Base-by-base conservation (phyloP, 2,888 invertebrate genomes). In the Scrobipalpa atriplicella region DNA sequence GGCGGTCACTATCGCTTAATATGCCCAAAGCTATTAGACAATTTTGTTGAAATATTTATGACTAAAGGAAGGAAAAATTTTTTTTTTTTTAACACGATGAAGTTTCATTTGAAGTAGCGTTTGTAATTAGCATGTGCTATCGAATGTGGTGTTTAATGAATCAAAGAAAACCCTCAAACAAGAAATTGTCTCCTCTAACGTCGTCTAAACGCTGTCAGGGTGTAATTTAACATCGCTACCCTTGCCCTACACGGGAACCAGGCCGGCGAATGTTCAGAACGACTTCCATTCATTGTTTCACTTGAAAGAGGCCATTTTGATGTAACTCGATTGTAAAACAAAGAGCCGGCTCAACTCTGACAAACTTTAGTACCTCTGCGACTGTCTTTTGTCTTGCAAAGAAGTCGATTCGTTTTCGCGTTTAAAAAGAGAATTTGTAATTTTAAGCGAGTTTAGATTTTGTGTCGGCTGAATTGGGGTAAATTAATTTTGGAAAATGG, bases 251-350 rank as follows among this genome's bases (percentile, higher is more conserved):
- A 61, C 64, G 64, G 41, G 41, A 52, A 61, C 64, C 61, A 29
- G 41, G 51, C 61, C 64, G 64, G 43, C 67, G 64, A 67, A 64
- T 82, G 83, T 83, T 85, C 83, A 79, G 84, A 88, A 84, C 80
- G 84, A 82, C 83, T 83, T 80, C 76, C 71, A 77, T 67, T 81
- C 79, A 85, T 86, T 87, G 86, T 86, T 80, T 80, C 75, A 80
- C 78, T 72, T 77, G 77, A 80, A 82, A 79, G 69, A 78, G 79
- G 76, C 75, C 81, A 78, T 79, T 78, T 81, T 81, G 83, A 84
- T 85, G 85, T 86, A 86, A 85, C 84, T 84, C 80, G 83, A 86
- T 87, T 87, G 83, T 83, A 79, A 86, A 83, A 87, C 87, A 87
- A 87, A 86, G 54, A 43, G 43, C 60, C 56, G 18, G 81, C 74